These are phyloP conservation scores for Pogonomyrmex californicus DNA, from an alignment of 1,140 invertebrate genomes.

Conservation along the genomic window DNA sequence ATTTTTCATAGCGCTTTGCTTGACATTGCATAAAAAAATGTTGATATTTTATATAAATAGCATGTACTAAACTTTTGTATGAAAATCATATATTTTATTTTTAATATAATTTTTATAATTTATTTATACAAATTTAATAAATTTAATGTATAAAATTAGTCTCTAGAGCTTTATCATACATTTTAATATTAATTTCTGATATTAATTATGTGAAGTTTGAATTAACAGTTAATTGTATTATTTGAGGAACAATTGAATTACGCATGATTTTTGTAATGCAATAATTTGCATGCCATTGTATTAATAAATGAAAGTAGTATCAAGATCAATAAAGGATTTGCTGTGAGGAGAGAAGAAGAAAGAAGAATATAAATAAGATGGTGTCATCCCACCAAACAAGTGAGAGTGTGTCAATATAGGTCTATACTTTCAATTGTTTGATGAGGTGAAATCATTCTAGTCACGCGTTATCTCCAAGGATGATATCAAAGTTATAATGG, in stretches of 20 bases:
- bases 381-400: constrained; percentile 87
- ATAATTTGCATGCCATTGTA: constrained; percentile 14
- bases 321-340: neutral
- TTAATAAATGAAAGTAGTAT: neutral
- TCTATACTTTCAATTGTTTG: constrained; percentile 88
- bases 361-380: constrained; percentile 78
- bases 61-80: neutral
- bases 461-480: constrained; percentile 63
- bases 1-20: neutral
- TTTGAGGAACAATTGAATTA: neutral
- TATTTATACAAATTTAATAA: neutral
- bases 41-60: constrained; percentile 1
- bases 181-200: constrained; percentile 1
- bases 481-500: constrained; percentile 58
- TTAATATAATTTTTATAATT: neutral
- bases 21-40: neutral
- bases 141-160: neutral
- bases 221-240: neutral
- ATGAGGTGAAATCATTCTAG: constrained; percentile 87
- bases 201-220: neutral
- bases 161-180: neutral
- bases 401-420: constrained; percentile 87
- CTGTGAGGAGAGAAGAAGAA: neutral
- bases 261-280: constrained; percentile 17
- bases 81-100: neutral